phyloP scores from a whole-genome alignment of 2,797 vertebrate genomes.

The Cuniculus paca region DNA sequence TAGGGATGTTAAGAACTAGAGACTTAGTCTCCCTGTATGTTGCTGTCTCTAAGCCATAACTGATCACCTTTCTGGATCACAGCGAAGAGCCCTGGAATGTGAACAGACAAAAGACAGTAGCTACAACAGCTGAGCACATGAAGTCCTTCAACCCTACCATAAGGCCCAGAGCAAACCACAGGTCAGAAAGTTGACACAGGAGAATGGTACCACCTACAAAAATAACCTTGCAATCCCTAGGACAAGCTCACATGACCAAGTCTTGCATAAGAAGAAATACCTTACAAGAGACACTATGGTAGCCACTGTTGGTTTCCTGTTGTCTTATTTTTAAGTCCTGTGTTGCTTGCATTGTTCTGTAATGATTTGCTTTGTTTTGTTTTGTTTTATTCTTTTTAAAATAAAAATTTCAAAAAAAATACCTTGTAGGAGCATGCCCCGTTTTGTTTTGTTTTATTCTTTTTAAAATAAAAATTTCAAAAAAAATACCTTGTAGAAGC shows the following conservation, averaged over 20 bases:
- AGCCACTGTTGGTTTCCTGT: too few species aligned
- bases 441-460: too few species aligned
- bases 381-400: too few species aligned
- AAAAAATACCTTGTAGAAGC: neutral
- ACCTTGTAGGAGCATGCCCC: too few species aligned
- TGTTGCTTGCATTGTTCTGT: too few species aligned
- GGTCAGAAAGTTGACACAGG: neutral
- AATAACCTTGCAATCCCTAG: neutral
- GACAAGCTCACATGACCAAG: neutral
- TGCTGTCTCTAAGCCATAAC: neutral
- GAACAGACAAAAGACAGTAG: neutral
- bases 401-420: too few species aligned
- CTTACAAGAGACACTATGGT: too few species aligned
- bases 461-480: too few species aligned
- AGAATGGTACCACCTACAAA: neutral
- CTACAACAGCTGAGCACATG: neutral
- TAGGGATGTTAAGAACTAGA: neutral
- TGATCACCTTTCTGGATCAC: neutral
- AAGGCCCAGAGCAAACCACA: neutral
- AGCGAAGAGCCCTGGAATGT: neutral
- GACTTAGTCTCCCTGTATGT: neutral
- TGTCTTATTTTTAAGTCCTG: too few species aligned
- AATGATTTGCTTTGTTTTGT: too few species aligned
- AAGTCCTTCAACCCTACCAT: neutral
- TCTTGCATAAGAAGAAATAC: neutral